Evolutionary conservation across 2,113 vertebrate genomes (phyloP).

Genomic region (Atrichornis clamosus): DNA sequence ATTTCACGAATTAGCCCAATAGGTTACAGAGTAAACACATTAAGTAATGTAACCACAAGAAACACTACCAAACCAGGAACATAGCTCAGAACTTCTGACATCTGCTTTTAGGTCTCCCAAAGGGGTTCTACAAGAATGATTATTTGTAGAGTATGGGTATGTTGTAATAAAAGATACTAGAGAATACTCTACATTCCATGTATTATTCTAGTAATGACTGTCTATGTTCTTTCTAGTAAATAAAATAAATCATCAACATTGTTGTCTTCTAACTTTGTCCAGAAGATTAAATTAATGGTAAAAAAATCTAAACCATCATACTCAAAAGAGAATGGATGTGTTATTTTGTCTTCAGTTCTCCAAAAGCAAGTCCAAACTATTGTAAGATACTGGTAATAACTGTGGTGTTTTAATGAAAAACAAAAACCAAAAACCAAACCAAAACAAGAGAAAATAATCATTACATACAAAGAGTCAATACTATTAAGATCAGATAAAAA

Average conservation of each 20-base stretch:
- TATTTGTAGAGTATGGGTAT: neutral
- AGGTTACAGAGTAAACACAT: neutral
- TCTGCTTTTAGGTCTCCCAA: neutral
- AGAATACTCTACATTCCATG: neutral
- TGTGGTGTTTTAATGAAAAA: fast-evolving
- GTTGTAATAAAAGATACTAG: neutral
- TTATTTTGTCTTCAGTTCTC: neutral
- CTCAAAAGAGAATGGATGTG: neutral
- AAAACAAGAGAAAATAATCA: neutral
- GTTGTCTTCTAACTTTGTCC: neutral
- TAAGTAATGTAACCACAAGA: neutral
- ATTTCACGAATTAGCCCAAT: neutral
- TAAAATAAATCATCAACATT: neutral
- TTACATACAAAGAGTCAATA: neutral
- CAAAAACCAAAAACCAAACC: too few species aligned
- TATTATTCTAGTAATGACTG: neutral
- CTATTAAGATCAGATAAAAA: neutral
- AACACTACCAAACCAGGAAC: neutral
- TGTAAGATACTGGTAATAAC: neutral
- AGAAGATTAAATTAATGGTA: neutral
- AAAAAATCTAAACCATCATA: neutral
- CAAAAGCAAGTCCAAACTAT: neutral
- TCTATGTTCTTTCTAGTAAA: neutral
- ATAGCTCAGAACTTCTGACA: neutral
- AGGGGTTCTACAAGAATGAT: neutral